Base-by-base conservation (phyloP, 2,113 vertebrate genomes). In the Cettia cetti region DNA sequence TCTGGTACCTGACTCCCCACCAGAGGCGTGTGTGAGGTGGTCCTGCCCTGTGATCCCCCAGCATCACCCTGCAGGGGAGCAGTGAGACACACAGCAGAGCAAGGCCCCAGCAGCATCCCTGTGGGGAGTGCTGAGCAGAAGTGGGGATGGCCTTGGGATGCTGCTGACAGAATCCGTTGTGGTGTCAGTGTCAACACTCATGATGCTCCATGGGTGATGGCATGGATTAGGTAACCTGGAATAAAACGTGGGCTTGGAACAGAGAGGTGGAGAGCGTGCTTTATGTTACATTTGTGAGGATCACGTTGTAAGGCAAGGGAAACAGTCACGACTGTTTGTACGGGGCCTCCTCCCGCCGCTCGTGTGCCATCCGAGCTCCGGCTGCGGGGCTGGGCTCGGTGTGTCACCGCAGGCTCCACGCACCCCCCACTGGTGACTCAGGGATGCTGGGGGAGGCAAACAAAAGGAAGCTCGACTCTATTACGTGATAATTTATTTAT, bases 31-130 rank as follows among this genome's bases (percentile, higher is more conserved):
- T 49, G 40, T 11, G 26, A 30, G 52, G 8, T 19, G 28, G 10
- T 64, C 27, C 59, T n/a, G 35, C 3, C 18, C 18, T 7, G 2
- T 16, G 23, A 31, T 7, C 3, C 31, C 35, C 18, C 2, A 3
- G 35, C 57, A 22, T 13, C 4, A 0, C 37, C 37, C n/a, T 0
- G 0, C 37, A 0, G 13, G 31, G 49, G 13, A 84, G 40, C 4
- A 1, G 44, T 4, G 9, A 1, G 49, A 54, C n/a, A 11, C 1
- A 0, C 23, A 11, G 37, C 13, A 3, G 37, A 70, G 28, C 31
- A 2, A 35, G 42, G 42, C 3, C 13, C 50, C 1, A 1, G 47
- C 64, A 70, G 60, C 68, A 49, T 14, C 27, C 9, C 6, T 0
- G 3, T 21, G 64, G 65, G 30, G 64, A 52, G 31, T 0, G 13